Conservation (phyloP, 2,797 vertebrate species). For the Argyrosomus regius region DNA sequence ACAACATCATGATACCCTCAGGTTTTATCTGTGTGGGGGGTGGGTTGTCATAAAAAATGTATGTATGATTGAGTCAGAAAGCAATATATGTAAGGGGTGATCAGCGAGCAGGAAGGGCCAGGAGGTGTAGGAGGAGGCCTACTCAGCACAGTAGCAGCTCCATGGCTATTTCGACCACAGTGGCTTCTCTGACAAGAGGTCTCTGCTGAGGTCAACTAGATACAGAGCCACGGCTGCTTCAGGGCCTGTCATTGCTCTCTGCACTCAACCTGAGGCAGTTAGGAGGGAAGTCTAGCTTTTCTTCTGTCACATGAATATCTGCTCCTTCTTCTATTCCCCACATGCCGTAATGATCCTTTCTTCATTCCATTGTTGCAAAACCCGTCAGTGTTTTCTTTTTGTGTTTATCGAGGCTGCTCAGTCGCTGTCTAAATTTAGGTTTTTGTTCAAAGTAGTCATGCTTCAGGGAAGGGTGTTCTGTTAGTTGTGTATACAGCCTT, state of each 20-base stretch:
- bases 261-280: conserved; percentile 36
- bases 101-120: conserved; percentile 19
- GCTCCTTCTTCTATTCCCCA: background rate
- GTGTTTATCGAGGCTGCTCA: conserved; percentile 36
- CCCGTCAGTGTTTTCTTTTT: conserved; percentile 16
- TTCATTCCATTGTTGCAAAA: conserved; percentile 24
- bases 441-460: conserved; percentile 35
- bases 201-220: conserved; percentile 72
- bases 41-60: conserved; percentile 55
- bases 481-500: conserved; percentile 39
- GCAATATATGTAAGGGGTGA: conserved; percentile 33
- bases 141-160: conserved; percentile 10
- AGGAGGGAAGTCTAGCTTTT: conserved; percentile 27
- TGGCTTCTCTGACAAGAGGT: conserved; percentile 64
- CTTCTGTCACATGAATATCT: background rate
- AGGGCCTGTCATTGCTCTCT: conserved; percentile 17
- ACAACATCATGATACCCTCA: conserved; percentile 27
- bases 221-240: conserved; percentile 59
- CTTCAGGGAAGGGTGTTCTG: conserved; percentile 28
- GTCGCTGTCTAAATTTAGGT: conserved; percentile 28
- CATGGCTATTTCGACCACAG: conserved; percentile 21
- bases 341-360: conserved; percentile 7
- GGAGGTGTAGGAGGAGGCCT: conserved; percentile 33
- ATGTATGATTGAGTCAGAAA: conserved; percentile 34
- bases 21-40: conserved; percentile 14